Evolutionary conservation across 2,888 invertebrate genomes (phyloP), one percentile per base, ranked within the genome.

Genomic region (Gymnoscelis rufifasciata): DNA sequence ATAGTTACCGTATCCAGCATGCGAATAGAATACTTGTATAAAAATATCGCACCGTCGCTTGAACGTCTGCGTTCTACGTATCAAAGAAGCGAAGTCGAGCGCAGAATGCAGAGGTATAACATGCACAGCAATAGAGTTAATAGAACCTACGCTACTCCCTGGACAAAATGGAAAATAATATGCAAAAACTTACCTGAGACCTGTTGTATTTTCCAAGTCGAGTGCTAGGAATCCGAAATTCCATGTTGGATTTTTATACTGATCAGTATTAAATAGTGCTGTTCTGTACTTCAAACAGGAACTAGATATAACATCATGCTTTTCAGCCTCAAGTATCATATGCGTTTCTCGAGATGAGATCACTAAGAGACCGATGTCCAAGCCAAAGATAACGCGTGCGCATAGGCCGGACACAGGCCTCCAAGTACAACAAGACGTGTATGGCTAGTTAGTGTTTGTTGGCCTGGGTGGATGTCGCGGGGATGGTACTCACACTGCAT

Each of bases 401-500:
- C n/a, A n/a, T n/a, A n/a, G n/a, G n/a, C n/a, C n/a, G n/a, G n/a
- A n/a, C n/a, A n/a, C n/a, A n/a, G n/a, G n/a, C n/a, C n/a, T n/a
- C n/a, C n/a, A n/a, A n/a, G n/a, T n/a, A 33, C n/a, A 13, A 15
- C 33, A 14, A n/a, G 12, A 11, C 26, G 26, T 12, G 13, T n/a
- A 24, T 23, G 26, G 15, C 13, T 10, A 0, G 39, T 13, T n/a
- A 2, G 45, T 14, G 26, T 31, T 39, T 23, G 12, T 31, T 23
- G 27, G 28, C 33, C 12, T 36, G n/a, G n/a, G n/a, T n/a, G 19
- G 5, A 5, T 19, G 5, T 19, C 19, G 19, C 35, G 40, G 41
- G 24, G 7, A 30, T 33, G n/a, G 52, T 80, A 83, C 83, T 84
- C 75, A 83, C 83, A 83, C 65, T 82, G 64, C 67, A 82, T 66